Evolutionary conservation across 30 jellyfish, hydroid and myxozoan genomes (phyloP).

Genomic region (Hydra vulgaris): DNA sequence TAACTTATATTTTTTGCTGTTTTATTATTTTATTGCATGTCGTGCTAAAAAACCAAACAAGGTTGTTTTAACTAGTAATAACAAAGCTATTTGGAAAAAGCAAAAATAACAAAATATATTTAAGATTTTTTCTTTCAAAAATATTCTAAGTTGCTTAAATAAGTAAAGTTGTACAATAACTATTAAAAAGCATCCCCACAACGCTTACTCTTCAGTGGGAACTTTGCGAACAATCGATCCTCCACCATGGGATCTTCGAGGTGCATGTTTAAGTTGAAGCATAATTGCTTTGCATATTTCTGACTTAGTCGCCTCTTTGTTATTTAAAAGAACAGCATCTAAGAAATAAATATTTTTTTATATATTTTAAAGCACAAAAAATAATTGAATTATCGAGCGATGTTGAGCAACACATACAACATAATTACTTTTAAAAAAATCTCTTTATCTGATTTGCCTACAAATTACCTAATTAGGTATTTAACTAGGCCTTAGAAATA

Average conservation of each 20-base stretch:
- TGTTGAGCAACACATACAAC: background rate
- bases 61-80: background rate
- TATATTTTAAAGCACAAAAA: background rate
- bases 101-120: background rate
- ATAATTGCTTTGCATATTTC: background rate
- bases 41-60: background rate
- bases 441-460: background rate
- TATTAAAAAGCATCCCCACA: background rate
- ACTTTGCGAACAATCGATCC: slow-evolving; percentile 8
- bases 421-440: background rate
- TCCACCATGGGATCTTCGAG: slow-evolving; percentile 11
- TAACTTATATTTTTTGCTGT: background rate
- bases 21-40: background rate
- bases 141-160: background rate
- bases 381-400: background rate
- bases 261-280: slow-evolving; percentile 13
- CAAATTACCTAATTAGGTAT: background rate
- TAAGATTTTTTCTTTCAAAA: background rate
- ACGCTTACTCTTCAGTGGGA: slow-evolving; percentile 4
- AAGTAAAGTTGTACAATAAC: background rate
- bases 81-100: background rate
- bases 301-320: slow-evolving; percentile 9
- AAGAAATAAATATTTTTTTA: background rate
- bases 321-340: slow-evolving; percentile 6
- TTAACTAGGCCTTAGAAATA: background rate